Base-by-base conservation (phyloP, 2,113 vertebrate species). In the Scortum barcoo region DNA sequence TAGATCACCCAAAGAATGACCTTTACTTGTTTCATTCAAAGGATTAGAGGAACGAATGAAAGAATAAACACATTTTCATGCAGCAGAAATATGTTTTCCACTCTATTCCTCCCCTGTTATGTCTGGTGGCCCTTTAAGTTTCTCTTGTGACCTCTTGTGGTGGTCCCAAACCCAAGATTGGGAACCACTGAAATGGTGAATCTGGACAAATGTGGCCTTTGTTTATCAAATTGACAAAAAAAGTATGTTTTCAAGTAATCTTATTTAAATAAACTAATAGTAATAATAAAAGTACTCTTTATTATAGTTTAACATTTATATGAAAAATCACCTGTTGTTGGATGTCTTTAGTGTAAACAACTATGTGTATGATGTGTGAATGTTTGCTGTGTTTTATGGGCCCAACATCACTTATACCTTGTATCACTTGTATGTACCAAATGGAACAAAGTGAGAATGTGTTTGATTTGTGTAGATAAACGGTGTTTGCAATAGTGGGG, bases 341-440 rank as follows among this genome's bases (percentile, higher is more conserved):
- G 84, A 78, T 76, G 22, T 68, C 44, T 80, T 12, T 20, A 28
- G 28, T 24, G 7, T 61, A 9, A 78, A 73, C 28, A 28, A 44
- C 51, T 22, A 20, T 46, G 56, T 85, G 73, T 84, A 57, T 76
- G 60, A 60, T 76, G 78, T 92, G 79, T 89, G n/a, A 62, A 40
- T 40, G 50, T 83, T 80, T 89, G 84, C 88, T 75, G 86, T 91
- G 90, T 90, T 82, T 85, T 70, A 85, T 76, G 88, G 93, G 91
- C 93, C 91, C 91, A 93, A 90, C 58, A 74, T 69, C 46, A 86
- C 57, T 81, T 89, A n/a, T 46, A 78, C 36, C n/a, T n/a, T n/a
- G n/a, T n/a, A n/a, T n/a, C n/a, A n/a, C n/a, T n/a, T n/a, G n/a
- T 63, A 24, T 68, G 40, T 78, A 87, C 38, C 30, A 78, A 70